phyloP scores from a whole-genome alignment of 2,797 vertebrate genomes.

The Sebastes kiyomatsui region DNA sequence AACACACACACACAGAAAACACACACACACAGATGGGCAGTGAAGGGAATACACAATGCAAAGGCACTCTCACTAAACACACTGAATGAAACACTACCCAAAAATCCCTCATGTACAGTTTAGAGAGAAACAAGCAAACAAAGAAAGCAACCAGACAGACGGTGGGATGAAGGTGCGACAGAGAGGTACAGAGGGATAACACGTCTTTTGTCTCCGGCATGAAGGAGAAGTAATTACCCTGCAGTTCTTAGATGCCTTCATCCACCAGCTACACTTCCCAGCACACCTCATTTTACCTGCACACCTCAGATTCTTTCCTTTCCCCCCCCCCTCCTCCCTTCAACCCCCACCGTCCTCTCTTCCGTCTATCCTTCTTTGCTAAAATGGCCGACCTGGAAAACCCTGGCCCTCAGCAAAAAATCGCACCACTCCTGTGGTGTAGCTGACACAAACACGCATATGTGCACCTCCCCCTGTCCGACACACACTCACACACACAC shows the following conservation, averaged over 20 bases:
- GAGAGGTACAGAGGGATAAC: constrained; percentile 48
- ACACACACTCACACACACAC: constrained; percentile 33
- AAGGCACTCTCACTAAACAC: constrained; percentile 7
- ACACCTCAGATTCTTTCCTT: constrained; percentile 18
- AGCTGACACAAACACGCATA: constrained; percentile 47
- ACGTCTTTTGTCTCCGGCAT: constrained; percentile 64
- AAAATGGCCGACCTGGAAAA: constrained; percentile 82
- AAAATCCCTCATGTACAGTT: constrained; percentile 58
- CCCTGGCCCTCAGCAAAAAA: constrained; percentile 78
- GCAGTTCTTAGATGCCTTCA: constrained; percentile 51
- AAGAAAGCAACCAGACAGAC: constrained; percentile 52
- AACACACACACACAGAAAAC: constrained; percentile 26
- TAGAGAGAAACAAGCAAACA: constrained; percentile 56
- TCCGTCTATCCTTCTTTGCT: constrained; percentile 65
- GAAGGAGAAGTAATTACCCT: constrained; percentile 73
- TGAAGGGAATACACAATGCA: constrained; percentile 36
- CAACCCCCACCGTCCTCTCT: constrained; percentile 42
- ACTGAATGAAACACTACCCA: constrained; percentile 25
- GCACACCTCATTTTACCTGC: constrained; percentile 42
- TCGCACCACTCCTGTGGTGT: constrained; percentile 63
- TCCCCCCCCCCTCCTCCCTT: constrained; percentile 1
- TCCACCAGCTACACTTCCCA: constrained; percentile 43
- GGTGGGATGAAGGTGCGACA: constrained; percentile 53
- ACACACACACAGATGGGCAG: constrained; percentile 38
- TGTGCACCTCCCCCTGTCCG: constrained; percentile 19